Evolutionary conservation across 2,113 vertebrate genomes (phyloP), one percentile per base, ranked within the genome.

Genomic region (Hydropotes inermis): DNA sequence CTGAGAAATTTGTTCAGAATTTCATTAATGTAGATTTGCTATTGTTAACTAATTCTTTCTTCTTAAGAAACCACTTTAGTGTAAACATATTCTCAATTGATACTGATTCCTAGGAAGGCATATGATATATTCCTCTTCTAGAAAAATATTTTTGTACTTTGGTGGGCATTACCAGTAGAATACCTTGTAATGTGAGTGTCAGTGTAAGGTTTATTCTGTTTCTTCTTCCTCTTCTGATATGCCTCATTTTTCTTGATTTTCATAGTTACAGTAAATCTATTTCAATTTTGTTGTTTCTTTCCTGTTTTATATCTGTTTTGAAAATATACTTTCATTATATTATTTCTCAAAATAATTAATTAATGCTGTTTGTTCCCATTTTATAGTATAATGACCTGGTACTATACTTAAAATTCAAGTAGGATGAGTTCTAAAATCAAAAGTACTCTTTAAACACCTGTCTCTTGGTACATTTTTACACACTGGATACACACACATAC

Each of bases 21-120:
- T 97, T 97, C 89, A 70, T 64, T 87, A 87, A 57, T n/a, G 67
- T 82, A 0, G 93, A 91, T 60, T 93, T 97, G 5, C n/a, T 91
- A 87, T 67, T 60, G 91, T 60, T 96, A 61, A 92, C 84, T 89
- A 39, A 52, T 60, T 96, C 33, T 94, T 98, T 28, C 57, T 97
- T 98, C 87, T 74, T 19, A 76, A 28, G 36, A 58, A 19, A 81
- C 54, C 54, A 7, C 9, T 27, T 76, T 33, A 10, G 12, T 91
- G 33, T 58, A 45, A 39, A 95, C 96, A n/a, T 97, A 17, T 94
- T 97, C 83, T 98, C 55, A 16, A 55, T 57, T 82, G 76, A 61
- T 96, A 86, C 60, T 70, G 47, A 64, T 86, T 54, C 61, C 76
- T 81, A 7, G 52, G 43, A 21, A 88, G 87, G 0, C 21, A 50